Percentiles rank a stretch among this genome's conserved stretches.
phyloP scores from a whole-genome alignment of 2,888 invertebrate species.

The Phorcus lineatus region DNA sequence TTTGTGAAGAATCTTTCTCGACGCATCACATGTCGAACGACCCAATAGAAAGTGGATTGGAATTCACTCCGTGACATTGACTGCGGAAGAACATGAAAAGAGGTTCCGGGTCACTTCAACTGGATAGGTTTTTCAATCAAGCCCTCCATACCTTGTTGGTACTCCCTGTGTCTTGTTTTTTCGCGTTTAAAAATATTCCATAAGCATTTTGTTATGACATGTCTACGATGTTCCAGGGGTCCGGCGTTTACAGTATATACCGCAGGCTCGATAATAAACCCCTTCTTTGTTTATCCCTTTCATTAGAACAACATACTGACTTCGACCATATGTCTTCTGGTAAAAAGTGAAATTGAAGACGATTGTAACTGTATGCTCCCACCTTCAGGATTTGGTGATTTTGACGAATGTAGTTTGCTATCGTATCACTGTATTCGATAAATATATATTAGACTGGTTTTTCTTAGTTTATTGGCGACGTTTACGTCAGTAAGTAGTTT shows the following conservation, averaged over 20 bases:
- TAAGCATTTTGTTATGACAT: background rate
- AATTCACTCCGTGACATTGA: constrained; percentile 14
- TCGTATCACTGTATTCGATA: too few species aligned
- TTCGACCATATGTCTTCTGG: too few species aligned
- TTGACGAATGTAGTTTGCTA: too few species aligned
- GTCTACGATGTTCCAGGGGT: background rate
- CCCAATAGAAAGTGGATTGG: background rate
- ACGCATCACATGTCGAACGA: background rate
- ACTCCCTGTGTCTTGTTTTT: background rate
- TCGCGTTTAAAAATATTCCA: background rate
- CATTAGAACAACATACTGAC: too few species aligned
- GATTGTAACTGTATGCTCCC: too few species aligned
- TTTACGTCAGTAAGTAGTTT: too few species aligned
- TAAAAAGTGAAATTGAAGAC: too few species aligned
- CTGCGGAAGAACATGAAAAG: constrained; percentile 21
- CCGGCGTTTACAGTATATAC: background rate
- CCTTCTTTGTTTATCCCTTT: too few species aligned
- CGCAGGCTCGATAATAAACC: too few species aligned
- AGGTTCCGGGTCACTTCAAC: constrained; percentile 7
- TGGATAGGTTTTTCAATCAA: constrained; percentile 11
- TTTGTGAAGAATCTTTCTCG: background rate
- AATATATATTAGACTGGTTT: too few species aligned
- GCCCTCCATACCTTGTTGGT: background rate
- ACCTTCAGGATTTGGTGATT: too few species aligned
- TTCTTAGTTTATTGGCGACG: too few species aligned